These are phyloP conservation scores for Brachionus rubens DNA, from an alignment of 1,140 invertebrate genomes.

Conservation along the genomic window DNA sequence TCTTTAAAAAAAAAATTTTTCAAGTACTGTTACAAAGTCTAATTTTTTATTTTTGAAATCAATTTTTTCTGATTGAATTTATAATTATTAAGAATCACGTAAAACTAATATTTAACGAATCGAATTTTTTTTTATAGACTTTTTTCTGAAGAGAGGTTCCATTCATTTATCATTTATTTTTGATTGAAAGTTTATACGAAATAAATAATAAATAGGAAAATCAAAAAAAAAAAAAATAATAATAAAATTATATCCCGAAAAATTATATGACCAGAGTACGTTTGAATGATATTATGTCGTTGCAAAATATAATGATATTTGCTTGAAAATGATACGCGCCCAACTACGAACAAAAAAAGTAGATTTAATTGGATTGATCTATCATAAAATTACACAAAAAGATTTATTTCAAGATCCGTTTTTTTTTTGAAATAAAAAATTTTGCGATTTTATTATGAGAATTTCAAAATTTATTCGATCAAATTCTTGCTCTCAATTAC, in stretches of 20 bases:
- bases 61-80: not conserved
- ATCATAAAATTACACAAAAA: not conserved
- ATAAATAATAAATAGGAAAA: not conserved
- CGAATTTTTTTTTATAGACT: no score
- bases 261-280: conserved; percentile 15
- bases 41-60: not conserved
- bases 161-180: conserved; percentile 17
- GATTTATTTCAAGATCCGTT: not conserved
- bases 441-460: no score
- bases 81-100: conserved; percentile 20
- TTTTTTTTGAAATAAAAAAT: no score
- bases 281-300: not conserved
- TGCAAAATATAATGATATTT: not conserved
- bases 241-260: no score
- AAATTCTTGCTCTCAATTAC: no score
- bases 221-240: no score
- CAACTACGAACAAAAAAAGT: not conserved
- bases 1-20: no score
- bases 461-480: not conserved
- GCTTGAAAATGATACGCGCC: conserved; percentile 7
- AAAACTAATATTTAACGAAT: conserved; percentile 34
- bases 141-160: no score
- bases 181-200: conserved; percentile 2
- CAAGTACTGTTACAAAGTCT: no score
- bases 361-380: conserved; percentile 27